Conservation (phyloP, 2,113 vertebrate species). For the Turdus rufiventris region DNA sequence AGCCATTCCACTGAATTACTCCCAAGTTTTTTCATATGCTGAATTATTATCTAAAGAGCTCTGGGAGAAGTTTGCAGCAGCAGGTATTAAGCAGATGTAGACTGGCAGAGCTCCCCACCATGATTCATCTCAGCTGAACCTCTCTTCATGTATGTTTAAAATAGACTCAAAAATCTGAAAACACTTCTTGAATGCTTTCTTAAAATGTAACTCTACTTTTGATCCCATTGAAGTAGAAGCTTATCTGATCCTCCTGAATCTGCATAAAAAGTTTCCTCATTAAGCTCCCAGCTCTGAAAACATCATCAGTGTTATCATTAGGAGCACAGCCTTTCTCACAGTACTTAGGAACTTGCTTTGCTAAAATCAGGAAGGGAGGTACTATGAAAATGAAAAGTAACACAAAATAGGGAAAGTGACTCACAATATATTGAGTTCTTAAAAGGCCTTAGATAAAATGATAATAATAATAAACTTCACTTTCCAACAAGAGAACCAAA, state of each 20-base stretch:
- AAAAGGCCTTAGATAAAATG: background rate
- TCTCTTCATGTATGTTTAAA: background rate
- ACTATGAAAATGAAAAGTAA: constrained; percentile 22
- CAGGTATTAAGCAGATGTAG: background rate
- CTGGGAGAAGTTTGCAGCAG: background rate
- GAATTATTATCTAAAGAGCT: background rate
- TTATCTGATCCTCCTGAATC: constrained; percentile 26
- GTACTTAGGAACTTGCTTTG: constrained; percentile 10
- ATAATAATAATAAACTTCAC: background rate
- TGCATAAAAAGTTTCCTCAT: background rate
- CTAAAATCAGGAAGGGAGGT: constrained; percentile 44
- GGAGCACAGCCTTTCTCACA: constrained; percentile 37
- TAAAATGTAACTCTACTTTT: background rate
- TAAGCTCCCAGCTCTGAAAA: constrained; percentile 14
- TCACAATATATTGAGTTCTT: constrained; percentile 2
- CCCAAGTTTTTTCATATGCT: background rate
- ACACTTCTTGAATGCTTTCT: background rate
- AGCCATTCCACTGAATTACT: background rate
- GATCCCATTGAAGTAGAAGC: background rate
- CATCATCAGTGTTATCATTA: constrained; percentile 35
- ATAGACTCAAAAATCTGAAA: background rate
- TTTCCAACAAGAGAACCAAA: background rate
- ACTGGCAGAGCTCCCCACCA: background rate
- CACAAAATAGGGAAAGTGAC: constrained; percentile 36
- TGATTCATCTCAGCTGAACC: background rate